Evolutionary conservation across 2,888 invertebrate species (phyloP).

Genomic region (Oithona nana): DNA sequence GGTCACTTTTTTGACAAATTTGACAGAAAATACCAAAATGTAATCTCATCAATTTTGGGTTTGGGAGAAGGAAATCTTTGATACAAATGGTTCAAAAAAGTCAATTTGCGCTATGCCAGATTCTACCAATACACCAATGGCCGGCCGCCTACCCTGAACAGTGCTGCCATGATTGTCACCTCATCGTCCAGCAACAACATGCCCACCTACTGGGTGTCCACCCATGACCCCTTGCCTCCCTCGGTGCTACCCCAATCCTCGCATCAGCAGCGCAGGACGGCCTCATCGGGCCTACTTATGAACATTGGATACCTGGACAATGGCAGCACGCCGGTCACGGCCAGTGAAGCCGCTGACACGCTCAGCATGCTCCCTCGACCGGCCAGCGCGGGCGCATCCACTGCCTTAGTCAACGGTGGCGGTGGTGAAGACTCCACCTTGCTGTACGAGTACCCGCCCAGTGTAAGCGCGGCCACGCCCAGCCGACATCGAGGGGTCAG

Average conservation of each 20-base stretch:
- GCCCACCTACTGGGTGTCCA: background rate
- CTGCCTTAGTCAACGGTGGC: background rate
- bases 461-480: background rate
- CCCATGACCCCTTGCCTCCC: background rate
- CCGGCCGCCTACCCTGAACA: background rate
- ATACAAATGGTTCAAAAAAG: no score
- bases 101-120: background rate
- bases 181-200: background rate
- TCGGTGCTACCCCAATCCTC: background rate
- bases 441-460: background rate
- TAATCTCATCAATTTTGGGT: no score
- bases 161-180: background rate
- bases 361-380: background rate
- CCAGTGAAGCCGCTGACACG: background rate
- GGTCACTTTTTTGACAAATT: no score
- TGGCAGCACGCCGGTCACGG: background rate
- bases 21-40: no score
- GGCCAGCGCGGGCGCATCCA: background rate
- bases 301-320: background rate
- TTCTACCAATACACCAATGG: background rate
- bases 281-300: background rate
- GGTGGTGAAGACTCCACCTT: background rate
- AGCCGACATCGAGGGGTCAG: background rate
- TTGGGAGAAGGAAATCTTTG: no score
- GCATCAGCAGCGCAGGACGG: background rate